Base-by-base conservation (phyloP, 2,888 invertebrate genomes). In the Dryococelus australis region DNA sequence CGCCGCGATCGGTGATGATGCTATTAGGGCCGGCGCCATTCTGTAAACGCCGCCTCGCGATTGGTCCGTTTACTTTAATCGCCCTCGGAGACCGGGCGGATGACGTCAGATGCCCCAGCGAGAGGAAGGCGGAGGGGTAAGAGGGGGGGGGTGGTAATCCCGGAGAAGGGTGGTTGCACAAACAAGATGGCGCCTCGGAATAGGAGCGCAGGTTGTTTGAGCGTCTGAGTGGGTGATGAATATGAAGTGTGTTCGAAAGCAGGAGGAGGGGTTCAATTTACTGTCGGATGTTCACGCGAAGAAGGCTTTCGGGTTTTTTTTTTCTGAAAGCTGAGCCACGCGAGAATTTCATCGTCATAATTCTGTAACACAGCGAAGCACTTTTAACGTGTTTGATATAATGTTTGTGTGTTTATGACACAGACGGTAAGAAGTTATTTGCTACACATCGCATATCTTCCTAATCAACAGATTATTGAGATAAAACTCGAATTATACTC, bases 21-120 rank as follows among this genome's bases (percentile, higher is more conserved):
- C 87, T 86, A 87, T 87, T 87, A 87, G 87, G 86, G 87, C 87
- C 87, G 87, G 87, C 87, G 87, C 86, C 87, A 83, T 86, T 80
- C 81, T 81, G 87, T 87, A 87, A 87, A 87, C 83, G 65, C 87
- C 86, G 88, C 87, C 88, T 78, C 88, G 84, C 87, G 88, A 88
- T 88, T 88, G 88, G 88, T 86, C 85, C 88, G 85, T 88, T 88
- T 86, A 86, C 84, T 87, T 88, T 87, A 87, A 87, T 87, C 87
- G 86, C 86, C 87, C 87, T 85, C 27, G 80, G 87, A 86, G 86
- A 86, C 86, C 24, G 43, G 13, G 9, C 13, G 16, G 79, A 79
- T 65, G 65, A 65, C 65, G 65, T 65, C 65, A 65, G 65, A n/a
- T 27, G 43, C 51, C 20, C 65, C 8, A 24, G 20, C 24, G 16